Base-by-base conservation (phyloP, 2,113 vertebrate genomes). In the Gallinago jamesoni region DNA sequence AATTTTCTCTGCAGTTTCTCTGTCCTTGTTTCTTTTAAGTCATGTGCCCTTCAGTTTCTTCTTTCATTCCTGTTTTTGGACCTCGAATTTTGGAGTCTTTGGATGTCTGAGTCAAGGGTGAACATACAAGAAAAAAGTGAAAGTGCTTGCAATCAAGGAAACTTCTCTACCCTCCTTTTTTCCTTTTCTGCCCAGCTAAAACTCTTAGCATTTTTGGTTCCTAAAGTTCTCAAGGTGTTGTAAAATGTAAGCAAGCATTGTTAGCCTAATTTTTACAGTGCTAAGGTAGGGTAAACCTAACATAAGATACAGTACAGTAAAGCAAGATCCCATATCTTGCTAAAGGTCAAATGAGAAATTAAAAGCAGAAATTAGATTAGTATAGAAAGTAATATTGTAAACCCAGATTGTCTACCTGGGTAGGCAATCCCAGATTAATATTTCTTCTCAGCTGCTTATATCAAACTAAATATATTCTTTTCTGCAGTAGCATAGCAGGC, bases 1-100 rank as follows among this genome's bases (percentile, higher is more conserved):
- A 89, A 76, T 87, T 87, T 95, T 85, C 62, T 94, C 73, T 48
- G 57, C 73, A 72, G 43, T 93, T 94, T 95, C 70, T 84, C 28
- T 89, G 74, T 69, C 94, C 70, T 95, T 91, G 19, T 75, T 25
- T 89, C 31, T 37, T 84, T 12, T 68, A 82, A 70, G 33, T 77
- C 7, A 21, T 23, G 24, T 72, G 24, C 10, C 62, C 57, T 82
- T 94, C 16, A 56, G 28, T 64, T 91, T 59, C 57, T 69, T 88
- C 13, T 80, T 94, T 90, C 30, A 69, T 90, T 87, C 20, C 23
- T 64, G 27, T 69, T 82, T 89, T 48, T 81, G 89, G 48, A 11
- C 24, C 53, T 66, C 53, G 79, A 4, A 62, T 89, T 93, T n/a
- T 79, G 39, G 33, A 75, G 8, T 57, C 43, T 56, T 87, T 87